Evolutionary conservation across 2,888 invertebrate genomes (phyloP), one percentile per base, ranked within the genome.

Genomic region (Rapana venosa): DNA sequence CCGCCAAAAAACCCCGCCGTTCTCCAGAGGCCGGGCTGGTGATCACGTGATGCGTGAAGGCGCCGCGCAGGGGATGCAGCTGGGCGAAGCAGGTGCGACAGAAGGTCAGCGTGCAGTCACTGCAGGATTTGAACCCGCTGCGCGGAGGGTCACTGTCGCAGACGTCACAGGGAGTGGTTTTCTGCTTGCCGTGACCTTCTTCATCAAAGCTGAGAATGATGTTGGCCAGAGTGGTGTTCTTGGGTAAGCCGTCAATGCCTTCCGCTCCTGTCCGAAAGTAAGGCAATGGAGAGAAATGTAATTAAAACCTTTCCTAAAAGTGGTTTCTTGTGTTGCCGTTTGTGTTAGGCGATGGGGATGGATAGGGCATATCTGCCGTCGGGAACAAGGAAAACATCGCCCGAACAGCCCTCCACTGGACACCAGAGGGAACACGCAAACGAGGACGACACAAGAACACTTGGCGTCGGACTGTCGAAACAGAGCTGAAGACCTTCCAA

Each of bases 41-140:
- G 70, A 91, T 91, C 91, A 91, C 90, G 88, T 91, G 91, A 61
- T 91, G 89, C 83, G 90, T 90, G 74, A 91, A 91, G 1, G 90
- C 90, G 35, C 91, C 91, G 88, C 91, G 90, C 87, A 91, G 87
- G 87, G 91, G 91, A 79, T 91, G 91, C 26, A 91, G 89, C 88
- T 91, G 91, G 26, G 87, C 56, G 87, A 90, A 91, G 66, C 91
- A 91, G 0, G 88, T 47, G 35, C 70, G 22, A 74, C 91, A 91
- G 66, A 91, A 91, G 5, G 91, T 91, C 87, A 91, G 87, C 4
- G 88, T 84, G 89, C 91, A 91, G 35, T 91, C 91, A 20, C 91
- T 83, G 56, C 91, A 91, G 15, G 70, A 89, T 58, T 91, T 91
- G 83, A 89, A 87, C 0, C 91, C 91, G 0, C 61, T 61, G 70